Conservation (phyloP, 2,113 vertebrate genomes). For the Columba livia region DNA sequence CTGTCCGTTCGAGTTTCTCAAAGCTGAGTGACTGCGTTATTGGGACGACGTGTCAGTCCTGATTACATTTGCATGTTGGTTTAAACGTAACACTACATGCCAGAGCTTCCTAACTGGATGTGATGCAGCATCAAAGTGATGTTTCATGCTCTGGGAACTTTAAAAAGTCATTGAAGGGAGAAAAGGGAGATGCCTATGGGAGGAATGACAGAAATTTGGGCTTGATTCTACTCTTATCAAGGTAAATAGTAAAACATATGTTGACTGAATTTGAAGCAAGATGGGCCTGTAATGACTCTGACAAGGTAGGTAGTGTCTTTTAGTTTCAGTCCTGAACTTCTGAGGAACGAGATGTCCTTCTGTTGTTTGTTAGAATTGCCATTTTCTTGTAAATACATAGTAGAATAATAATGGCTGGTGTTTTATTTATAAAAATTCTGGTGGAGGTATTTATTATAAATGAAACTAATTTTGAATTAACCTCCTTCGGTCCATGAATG, state of each 20-base stretch:
- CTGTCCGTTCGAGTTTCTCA: constrained; percentile 31
- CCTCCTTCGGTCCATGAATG: not conserved
- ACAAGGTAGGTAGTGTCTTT: not conserved
- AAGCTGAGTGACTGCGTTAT: constrained; percentile 51
- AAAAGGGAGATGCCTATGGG: constrained; percentile 30
- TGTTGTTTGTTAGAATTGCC: not conserved
- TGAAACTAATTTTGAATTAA: constrained; percentile 64
- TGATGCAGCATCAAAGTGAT: constrained; percentile 69
- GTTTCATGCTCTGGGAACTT: constrained; percentile 66
- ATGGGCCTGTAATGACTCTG: not conserved
- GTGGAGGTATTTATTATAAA: constrained; percentile 62
- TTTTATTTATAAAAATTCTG: constrained; percentile 59
- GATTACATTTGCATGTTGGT: constrained; percentile 61
- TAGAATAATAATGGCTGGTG: constrained; percentile 23
- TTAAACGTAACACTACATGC: constrained; percentile 49
- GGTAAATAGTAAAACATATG: constrained; percentile 16
- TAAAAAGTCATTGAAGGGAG: constrained; percentile 50
- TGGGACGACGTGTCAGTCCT: constrained; percentile 42
- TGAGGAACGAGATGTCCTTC: constrained; percentile 1
- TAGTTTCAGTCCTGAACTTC: not conserved
- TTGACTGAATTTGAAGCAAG: not conserved
- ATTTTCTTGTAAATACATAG: not conserved
- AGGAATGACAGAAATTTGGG: constrained; percentile 37
- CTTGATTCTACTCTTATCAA: not conserved
- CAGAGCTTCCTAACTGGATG: constrained; percentile 57